These are phyloP conservation scores for Drosophila macrospina DNA, from an alignment of 2,888 invertebrate genomes.

Conservation along the genomic window DNA sequence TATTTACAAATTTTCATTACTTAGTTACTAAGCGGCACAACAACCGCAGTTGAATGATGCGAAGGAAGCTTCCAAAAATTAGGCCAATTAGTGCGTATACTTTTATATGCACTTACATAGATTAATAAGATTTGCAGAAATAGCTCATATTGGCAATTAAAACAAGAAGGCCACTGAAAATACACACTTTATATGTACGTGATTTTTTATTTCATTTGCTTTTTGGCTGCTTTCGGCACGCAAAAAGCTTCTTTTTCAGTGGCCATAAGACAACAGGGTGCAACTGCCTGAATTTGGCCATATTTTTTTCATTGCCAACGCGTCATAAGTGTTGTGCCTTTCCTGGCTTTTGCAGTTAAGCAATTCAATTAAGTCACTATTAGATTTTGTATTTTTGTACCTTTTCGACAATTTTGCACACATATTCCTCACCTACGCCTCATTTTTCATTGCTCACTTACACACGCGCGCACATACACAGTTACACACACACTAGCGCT, in stretches of 20 bases:
- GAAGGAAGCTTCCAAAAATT: constrained; percentile 46
- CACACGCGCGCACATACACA: constrained; percentile 69
- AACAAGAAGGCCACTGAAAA: constrained; percentile 50
- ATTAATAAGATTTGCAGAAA: constrained; percentile 17
- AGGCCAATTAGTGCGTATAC: constrained; percentile 72
- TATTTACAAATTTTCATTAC: constrained; percentile 1
- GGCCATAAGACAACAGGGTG: constrained; percentile 49
- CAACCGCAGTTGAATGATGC: constrained; percentile 1
- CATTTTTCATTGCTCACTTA: constrained; percentile 72
- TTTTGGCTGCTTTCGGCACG: constrained; percentile 52
- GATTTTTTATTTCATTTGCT: constrained; percentile 64
- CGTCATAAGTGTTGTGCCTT: constrained; percentile 31
- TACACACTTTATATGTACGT: constrained; percentile 53
- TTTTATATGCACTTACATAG: constrained; percentile 28
- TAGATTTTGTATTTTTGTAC: constrained; percentile 46
- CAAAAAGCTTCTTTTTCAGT: constrained; percentile 48
- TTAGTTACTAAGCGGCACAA: background rate
- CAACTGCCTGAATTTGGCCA: constrained; percentile 49
- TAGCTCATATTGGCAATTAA: constrained; percentile 17
- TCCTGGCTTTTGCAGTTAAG: constrained; percentile 9
- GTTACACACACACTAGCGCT: constrained; percentile 50
- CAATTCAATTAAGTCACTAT: constrained; percentile 12
- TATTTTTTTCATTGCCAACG: constrained; percentile 65
- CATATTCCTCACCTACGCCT: constrained; percentile 75
- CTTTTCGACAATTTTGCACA: constrained; percentile 71